phyloP scores from a whole-genome alignment of 2,888 invertebrate genomes.

The Microctonus hyperodae region DNA sequence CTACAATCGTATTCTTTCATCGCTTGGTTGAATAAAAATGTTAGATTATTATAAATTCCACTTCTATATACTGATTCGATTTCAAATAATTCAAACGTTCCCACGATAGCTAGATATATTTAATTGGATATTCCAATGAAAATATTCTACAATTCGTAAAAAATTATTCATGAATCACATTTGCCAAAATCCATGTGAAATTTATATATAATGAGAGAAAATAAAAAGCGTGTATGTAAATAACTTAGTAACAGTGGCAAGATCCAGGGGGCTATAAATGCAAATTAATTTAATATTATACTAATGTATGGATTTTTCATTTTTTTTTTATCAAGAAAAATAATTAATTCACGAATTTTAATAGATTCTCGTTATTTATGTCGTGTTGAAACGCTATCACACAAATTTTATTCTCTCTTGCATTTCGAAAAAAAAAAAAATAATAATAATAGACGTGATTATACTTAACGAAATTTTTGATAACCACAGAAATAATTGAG shows the following conservation, averaged over 20 bases:
- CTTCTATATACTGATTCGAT: not conserved
- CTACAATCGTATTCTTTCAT: slow-evolving; percentile 45
- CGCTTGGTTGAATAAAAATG: slow-evolving; percentile 5
- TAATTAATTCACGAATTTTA: not conserved
- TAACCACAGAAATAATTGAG: not conserved
- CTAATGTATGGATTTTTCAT: not conserved
- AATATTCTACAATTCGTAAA: not conserved
- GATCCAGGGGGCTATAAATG: not conserved
- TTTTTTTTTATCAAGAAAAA: not conserved
- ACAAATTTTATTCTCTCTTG: not conserved
- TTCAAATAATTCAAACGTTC: not conserved
- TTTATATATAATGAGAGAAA: not conserved
- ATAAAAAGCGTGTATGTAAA: not conserved
- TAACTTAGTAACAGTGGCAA: not conserved
- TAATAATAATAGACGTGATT: not conserved
- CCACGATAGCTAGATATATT: not conserved
- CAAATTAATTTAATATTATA: not conserved
- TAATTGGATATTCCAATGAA: not conserved
- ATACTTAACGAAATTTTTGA: not conserved
- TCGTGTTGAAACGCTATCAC: not conserved
- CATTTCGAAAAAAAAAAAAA: not conserved
- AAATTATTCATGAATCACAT: not conserved
- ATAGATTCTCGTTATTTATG: not conserved
- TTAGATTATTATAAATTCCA: not conserved
- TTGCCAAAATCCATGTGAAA: not conserved